Evolutionary conservation across 2,113 vertebrate genomes (phyloP), one percentile per base, ranked within the genome.

Genomic region (Gnathonemus longibarbis): DNA sequence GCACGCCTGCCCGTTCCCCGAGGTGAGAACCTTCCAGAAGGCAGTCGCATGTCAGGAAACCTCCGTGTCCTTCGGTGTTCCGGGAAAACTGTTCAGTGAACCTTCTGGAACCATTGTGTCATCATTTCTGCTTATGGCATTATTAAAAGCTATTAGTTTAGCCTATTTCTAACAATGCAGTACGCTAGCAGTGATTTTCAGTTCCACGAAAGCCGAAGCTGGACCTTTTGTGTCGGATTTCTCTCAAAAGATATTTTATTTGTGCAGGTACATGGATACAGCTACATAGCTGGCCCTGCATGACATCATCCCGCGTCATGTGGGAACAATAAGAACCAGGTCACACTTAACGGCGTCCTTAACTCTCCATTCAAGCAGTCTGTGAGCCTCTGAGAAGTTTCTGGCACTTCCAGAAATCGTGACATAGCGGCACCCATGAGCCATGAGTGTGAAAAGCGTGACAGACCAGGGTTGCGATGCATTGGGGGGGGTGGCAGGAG

Each of bases 1-100:
- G 86, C 96, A 96, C 88, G 96, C 93, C 93, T 99, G 98, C 89
- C 97, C 96, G 92, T 99, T 99, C 93, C 98, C 98, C 0, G 98
- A 99, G 97, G 98, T 99, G 93, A 93, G 94, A n/a, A 17, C 1
- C 50, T 52, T 24, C 21, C 88, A n/a, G 53, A 3, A 3, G 10
- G 77, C 24, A 27, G 90, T 90, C 62, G 2, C 1, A n/a, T 19
- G 17, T 42, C 74, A 42, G 35, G 15, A 27, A 19, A 42, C 74
- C 35, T 80, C 35, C 74, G 0, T 77, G 70, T 83, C 48, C 49
- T 19, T 39, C 66, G 10, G 24, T 89, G 19, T 74, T 89, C 88
- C 9, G 11, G n/a, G 31, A 27, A 42, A 39, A 13, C 49, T 87
- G 85, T 17, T 53, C 85, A 56, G 49, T 52, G 27, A 27, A 50